These are phyloP conservation scores for Lasioglossum marginatum DNA, from an alignment of 2,888 invertebrate species.

Conservation along the genomic window DNA sequence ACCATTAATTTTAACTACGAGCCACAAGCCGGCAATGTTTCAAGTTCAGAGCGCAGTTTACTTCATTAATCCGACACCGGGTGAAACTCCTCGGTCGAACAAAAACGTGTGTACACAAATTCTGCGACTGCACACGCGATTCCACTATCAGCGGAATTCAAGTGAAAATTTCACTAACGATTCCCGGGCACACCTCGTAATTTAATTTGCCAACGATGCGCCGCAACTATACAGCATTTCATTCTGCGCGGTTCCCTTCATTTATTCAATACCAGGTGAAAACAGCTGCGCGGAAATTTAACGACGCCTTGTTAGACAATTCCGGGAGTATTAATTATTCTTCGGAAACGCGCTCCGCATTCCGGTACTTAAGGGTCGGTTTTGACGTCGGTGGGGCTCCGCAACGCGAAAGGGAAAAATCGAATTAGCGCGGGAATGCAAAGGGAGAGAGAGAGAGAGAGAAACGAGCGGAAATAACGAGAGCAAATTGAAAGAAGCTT, in stretches of 20 bases:
- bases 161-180: conserved; percentile 5
- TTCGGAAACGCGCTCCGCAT: neutral
- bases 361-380: conserved; percentile 12
- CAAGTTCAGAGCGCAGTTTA: neutral
- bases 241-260: neutral
- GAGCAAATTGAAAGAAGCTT: conserved; percentile 19
- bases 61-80: neutral
- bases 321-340: neutral
- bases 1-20: neutral
- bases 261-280: conserved; percentile 13
- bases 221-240: conserved; percentile 1
- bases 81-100: neutral
- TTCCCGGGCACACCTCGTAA: neutral
- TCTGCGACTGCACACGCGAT: neutral
- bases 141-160: neutral
- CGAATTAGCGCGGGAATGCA: conserved; percentile 33
- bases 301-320: conserved; percentile 2
- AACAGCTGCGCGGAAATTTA: conserved; percentile 9
- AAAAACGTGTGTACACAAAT: neutral
- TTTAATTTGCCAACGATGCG: neutral
- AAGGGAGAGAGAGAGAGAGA: neutral
- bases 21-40: neutral
- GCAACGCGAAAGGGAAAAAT: conserved; percentile 16
- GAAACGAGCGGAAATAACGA: neutral
- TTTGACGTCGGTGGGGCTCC: neutral